Base-by-base conservation (phyloP, 2,888 invertebrate species). In the Litoditis marina region DNA sequence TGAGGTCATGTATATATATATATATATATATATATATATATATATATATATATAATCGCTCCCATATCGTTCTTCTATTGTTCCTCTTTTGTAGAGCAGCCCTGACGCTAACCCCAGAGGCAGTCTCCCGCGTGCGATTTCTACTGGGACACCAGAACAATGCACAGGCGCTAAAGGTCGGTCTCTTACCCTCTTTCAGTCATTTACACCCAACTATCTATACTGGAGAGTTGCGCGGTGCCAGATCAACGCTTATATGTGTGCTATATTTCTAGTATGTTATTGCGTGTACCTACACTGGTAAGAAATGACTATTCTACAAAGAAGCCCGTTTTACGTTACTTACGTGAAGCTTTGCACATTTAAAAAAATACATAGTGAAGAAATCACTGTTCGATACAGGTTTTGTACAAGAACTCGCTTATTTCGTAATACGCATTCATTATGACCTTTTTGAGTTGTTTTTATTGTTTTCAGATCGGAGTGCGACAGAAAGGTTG, bases 401-500 rank as follows among this genome's bases (percentile, higher is more conserved):
- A 36, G 13, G 13, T 13, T 13, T n/a, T n/a, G n/a, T n/a, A n/a
- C n/a, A n/a, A n/a, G n/a, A n/a, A n/a, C n/a, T 47, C 16, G 11
- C 13, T 16, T 22, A 11, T 19, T 47, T 47, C 19, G 22, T 11
- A 13, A 13, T 36, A 47, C 16, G 22, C 13, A 11, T 11, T 13
- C n/a, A 47, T 47, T 16, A 11, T 36, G 16, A n/a, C 7, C 39
- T 30, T 36, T 8, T 8, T 8, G 11, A 6, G 5, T 39, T 39
- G 2, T n/a, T n/a, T n/a, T n/a, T n/a, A n/a, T n/a, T 44, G 32
- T 49, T 85, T 96, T 42, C 92, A 92, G 87, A 91, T 98, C 79
- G 95, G 98, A 58, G 96, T 99, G 2, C 88, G 91, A 66, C 94
- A 95, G 84, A 88, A 95, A 81, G 98, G 98, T 1, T 99, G 98